phyloP scores from a whole-genome alignment of 2,113 vertebrate genomes.

The Penelope pileata region DNA sequence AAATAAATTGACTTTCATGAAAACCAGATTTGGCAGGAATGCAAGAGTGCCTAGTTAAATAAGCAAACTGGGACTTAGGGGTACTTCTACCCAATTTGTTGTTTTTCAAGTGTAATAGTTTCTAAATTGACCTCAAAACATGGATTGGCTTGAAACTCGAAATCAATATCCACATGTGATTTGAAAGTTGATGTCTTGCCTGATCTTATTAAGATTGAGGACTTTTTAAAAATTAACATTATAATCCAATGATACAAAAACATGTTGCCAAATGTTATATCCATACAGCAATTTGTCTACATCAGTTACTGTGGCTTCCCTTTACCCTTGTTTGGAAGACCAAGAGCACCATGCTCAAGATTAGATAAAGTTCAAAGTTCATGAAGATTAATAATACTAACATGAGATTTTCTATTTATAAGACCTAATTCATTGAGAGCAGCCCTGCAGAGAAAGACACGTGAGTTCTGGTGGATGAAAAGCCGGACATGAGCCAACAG shows the following conservation, averaged over 20 bases:
- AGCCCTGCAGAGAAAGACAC: not conserved
- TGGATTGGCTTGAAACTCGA: conserved; percentile 23
- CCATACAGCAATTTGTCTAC: not conserved
- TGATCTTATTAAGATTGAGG: not conserved
- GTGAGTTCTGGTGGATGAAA: no score
- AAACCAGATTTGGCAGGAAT: conserved; percentile 70
- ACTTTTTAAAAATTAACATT: not conserved
- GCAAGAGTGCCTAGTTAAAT: conserved; percentile 63
- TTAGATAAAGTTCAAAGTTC: not conserved
- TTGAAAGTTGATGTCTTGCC: not conserved
- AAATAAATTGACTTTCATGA: conserved; percentile 75
- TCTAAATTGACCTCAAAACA: conserved; percentile 58
- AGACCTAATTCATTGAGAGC: no score
- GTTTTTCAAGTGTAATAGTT: conserved; percentile 58
- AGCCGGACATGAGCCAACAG: not conserved
- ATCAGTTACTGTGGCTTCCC: not conserved
- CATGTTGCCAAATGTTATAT: not conserved
- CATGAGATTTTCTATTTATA: not conserved
- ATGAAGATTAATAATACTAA: not conserved
- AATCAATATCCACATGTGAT: conserved; percentile 10
- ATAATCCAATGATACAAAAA: not conserved
- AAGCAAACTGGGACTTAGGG: conserved; percentile 48
- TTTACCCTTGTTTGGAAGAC: not conserved
- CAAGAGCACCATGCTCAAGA: not conserved
- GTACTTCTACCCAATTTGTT: conserved; percentile 53